A percentile compares a stretch with the other conserved stretches of the same genome.
Evolutionary conservation across 2,797 vertebrate genomes (phyloP).

Genomic region (Pygocentrus nattereri): DNA sequence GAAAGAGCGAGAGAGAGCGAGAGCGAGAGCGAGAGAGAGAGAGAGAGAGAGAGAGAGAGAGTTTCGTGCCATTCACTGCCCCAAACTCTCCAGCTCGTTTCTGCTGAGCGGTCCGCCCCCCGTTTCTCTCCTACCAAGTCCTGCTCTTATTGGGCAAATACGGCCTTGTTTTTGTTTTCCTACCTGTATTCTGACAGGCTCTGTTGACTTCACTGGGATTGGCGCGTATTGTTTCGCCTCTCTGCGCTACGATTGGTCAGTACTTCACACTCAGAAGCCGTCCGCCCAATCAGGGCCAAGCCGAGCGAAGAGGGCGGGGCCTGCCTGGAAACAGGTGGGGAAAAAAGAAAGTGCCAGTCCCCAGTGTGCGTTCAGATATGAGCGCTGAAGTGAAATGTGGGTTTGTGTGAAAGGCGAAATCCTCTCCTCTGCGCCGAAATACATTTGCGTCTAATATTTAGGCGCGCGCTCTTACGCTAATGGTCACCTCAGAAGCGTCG

Average conservation of each 20-base stretch:
- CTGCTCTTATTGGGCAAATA: slow-evolving; percentile 68
- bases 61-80: slow-evolving; percentile 54
- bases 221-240: background rate
- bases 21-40: slow-evolving; percentile 49
- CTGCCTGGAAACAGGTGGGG: background rate
- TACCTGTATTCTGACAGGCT: background rate
- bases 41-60: slow-evolving; percentile 48
- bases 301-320: background rate
- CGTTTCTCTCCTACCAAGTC: slow-evolving; percentile 39
- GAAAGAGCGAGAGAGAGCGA: slow-evolving; percentile 48
- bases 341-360: too few relatives aligned
- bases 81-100: slow-evolving; percentile 52
- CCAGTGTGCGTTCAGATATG: slow-evolving; percentile 65
- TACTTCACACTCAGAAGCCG: background rate
- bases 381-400: slow-evolving; percentile 37
- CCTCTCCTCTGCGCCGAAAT: slow-evolving; percentile 57
- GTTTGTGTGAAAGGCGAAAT: slow-evolving; percentile 63
- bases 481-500: background rate
- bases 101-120: slow-evolving; percentile 59
- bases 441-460: slow-evolving; percentile 25
- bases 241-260: background rate
- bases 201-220: background rate
- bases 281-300: background rate
- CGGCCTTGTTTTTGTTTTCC: background rate
- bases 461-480: background rate